Evolutionary conservation across 2,113 vertebrate species (phyloP).

Genomic region (Callipepla californica): DNA sequence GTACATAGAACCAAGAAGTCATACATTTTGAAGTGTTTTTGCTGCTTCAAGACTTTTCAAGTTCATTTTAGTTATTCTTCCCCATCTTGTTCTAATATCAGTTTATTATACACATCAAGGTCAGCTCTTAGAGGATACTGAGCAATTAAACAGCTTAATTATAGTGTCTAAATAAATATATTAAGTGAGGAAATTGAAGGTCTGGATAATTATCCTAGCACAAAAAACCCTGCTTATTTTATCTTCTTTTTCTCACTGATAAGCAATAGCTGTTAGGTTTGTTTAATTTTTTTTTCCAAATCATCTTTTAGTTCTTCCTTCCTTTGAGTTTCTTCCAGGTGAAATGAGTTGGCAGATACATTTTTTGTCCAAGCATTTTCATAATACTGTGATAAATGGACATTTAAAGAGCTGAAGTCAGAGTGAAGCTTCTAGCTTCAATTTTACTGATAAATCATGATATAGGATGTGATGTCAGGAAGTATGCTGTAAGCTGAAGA

Average conservation of each 20-base stretch:
- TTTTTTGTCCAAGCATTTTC: not conserved
- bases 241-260: not conserved
- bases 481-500: not conserved
- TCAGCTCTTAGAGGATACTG: not conserved
- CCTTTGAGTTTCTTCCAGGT: not conserved
- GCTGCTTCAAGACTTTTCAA: not conserved
- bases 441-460: not conserved
- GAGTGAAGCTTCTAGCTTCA: not conserved
- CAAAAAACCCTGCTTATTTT: conserved; percentile 8
- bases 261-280: not conserved
- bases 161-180: conserved; percentile 18
- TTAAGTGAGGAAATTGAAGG: not conserved
- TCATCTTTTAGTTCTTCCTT: not conserved
- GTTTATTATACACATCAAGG: not conserved
- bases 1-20: not conserved
- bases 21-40: not conserved
- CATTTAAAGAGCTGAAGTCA: not conserved
- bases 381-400: not conserved
- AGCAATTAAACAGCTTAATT: conserved; percentile 40
- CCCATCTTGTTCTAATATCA: not conserved
- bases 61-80: not conserved
- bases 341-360: not conserved
- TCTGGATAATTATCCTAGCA: conserved; percentile 2
- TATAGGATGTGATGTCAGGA: not conserved
- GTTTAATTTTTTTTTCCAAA: not conserved